phyloP scores from a whole-genome alignment of 2,888 invertebrate genomes.

The Ecliptopera silaceata region DNA sequence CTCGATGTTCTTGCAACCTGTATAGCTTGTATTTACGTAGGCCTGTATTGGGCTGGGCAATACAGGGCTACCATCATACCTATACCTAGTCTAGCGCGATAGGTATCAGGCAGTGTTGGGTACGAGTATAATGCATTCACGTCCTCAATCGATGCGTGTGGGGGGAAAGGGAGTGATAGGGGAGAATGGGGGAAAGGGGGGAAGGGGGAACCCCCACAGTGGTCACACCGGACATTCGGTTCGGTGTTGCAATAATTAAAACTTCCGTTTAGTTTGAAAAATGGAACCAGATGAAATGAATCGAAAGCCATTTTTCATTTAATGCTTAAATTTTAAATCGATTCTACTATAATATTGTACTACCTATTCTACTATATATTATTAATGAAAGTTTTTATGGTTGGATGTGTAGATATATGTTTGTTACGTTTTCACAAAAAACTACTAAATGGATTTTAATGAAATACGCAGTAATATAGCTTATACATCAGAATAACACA shows the following conservation, averaged over 20 bases:
- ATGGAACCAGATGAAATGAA: constrained; percentile 4
- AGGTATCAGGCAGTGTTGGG: constrained; percentile 7
- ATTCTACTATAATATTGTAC: too few relatives aligned
- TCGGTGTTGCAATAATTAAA: constrained; percentile 57
- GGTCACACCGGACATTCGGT: constrained; percentile 28
- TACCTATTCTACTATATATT: too few relatives aligned
- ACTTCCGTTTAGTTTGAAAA: constrained; percentile 33
- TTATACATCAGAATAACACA: too few relatives aligned
- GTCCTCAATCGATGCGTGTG: constrained; percentile 71
- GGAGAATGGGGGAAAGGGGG: constrained; percentile 24
- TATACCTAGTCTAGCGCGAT: background rate
- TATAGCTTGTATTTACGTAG: constrained; percentile 7
- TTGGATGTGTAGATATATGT: too few relatives aligned
- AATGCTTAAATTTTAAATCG: too few relatives aligned
- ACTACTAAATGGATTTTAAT: too few relatives aligned
- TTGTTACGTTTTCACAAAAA: too few relatives aligned
- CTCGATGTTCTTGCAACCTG: too few relatives aligned
- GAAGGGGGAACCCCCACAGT: constrained; percentile 1
- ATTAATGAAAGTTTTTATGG: too few relatives aligned
- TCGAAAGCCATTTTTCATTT: background rate
- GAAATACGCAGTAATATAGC: too few relatives aligned
- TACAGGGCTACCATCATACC: constrained; percentile 2
- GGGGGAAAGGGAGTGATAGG: constrained; percentile 35
- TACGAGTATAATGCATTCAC: constrained; percentile 61
- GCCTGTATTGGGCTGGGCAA: constrained; percentile 7